Base-by-base conservation (phyloP, 1,140 invertebrate species). In the Papilio dardanus region DNA sequence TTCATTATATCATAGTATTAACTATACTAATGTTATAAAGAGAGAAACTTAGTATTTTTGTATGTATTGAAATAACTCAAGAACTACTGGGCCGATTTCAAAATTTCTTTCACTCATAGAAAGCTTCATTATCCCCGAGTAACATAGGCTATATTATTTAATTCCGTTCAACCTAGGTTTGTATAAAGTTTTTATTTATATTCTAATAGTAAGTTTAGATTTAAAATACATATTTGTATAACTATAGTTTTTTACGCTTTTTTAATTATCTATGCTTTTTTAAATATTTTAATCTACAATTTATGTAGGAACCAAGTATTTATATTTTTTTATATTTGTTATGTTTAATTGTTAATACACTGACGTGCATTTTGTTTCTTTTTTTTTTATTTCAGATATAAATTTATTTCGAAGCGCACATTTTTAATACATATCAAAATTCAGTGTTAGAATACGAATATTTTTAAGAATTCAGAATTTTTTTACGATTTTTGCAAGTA, bases 251-350 rank as follows among this genome's bases (percentile, higher is more conserved):
- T 37, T 12, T 69, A 69, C 33, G 42, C 3, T 31, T 50, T 71
- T 71, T 42, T 50, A 71, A 46, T 50, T 30, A 46, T 71, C 19
- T 71, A 37, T 46, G 40, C 12, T 71, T 71, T 46, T 37, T 37
- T 37, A 37, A 37, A 37, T 37, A 37, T 37, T 37, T 37, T 37
- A 37, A 16, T 50, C 68, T 50, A 71, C 68, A 46, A 30, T 50
- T n/a, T 71, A 71, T 71, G 68, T 71, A 71, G 68, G 68, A 71
- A 71, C 68, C 68, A 71, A 71, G 21, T 71, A 46, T 50, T 42
- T 71, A 42, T 71, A 42, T 67, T 21, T 69, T 24, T 42, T 40
- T 33, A 7, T 40, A 12, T 68, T 21, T 68, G 33, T 24, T 37
- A 19, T 21, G 33, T 68, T 28, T 62, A 67, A 33, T 67, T 62